Conservation (phyloP, 2,797 vertebrate genomes). For the Sarcophilus harrisii region DNA sequence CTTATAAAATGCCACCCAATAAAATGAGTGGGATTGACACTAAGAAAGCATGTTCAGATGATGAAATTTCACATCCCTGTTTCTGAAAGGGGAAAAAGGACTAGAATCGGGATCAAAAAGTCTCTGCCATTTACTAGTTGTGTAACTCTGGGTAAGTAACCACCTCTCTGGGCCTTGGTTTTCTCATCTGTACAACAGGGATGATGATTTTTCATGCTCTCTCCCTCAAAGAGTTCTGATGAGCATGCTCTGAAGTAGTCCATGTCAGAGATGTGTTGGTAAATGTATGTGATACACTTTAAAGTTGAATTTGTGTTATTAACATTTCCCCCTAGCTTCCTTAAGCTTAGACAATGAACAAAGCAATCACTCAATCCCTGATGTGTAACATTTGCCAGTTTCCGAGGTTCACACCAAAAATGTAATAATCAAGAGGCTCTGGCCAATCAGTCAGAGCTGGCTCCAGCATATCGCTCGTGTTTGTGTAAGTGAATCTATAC, state of each 20-base stretch:
- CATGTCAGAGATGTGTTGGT: background rate
- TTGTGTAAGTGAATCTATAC: background rate
- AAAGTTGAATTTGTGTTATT: background rate
- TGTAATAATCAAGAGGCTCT: background rate
- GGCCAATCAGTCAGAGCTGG: background rate
- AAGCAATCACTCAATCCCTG: background rate
- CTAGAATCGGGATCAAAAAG: background rate
- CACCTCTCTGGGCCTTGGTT: background rate
- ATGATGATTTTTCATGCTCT: background rate
- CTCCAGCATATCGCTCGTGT: background rate
- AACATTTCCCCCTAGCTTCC: background rate
- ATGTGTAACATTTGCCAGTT: background rate
- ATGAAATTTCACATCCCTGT: background rate
- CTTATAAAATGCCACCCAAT: slow-evolving; percentile 5
- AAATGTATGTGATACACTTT: background rate
- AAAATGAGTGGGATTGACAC: background rate
- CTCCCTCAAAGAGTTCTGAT: background rate
- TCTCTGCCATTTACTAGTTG: background rate
- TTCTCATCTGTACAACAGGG: background rate
- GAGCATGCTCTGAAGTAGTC: background rate
- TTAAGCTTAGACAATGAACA: background rate
- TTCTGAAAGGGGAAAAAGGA: background rate
- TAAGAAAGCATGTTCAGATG: background rate
- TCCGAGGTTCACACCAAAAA: background rate
- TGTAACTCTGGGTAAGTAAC: background rate